Percentiles rank a stretch among this genome's conserved stretches.
These are phyloP conservation scores for Psammodynastes pulverulentus DNA, from an alignment of 2,113 vertebrate species.

Conservation along the genomic window DNA sequence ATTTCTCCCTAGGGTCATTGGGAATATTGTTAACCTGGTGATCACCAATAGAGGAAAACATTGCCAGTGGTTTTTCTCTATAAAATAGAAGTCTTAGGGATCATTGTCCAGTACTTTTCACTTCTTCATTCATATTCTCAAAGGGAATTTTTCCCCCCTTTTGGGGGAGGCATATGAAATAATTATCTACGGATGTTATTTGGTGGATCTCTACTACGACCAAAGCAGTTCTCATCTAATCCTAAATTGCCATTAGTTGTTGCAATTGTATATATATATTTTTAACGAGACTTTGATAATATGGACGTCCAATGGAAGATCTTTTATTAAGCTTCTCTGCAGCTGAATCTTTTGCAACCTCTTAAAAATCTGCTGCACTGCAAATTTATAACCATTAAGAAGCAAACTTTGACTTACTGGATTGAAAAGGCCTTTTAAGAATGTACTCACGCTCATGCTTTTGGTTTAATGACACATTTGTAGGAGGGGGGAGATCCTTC, in stretches of 20 bases:
- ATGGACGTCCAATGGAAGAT: slow-evolving; percentile 16
- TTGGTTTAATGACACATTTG: not conserved
- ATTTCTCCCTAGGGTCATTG: not conserved
- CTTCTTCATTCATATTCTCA: not conserved
- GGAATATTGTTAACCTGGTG: not conserved
- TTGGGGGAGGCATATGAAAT: not conserved
- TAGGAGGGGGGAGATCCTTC: slow-evolving; percentile 7
- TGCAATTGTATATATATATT: slow-evolving; percentile 48
- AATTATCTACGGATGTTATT: not conserved
- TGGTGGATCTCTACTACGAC: not conserved
- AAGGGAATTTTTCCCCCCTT: not conserved
- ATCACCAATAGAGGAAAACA: not conserved
- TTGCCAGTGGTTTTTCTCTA: not conserved
- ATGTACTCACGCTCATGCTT: not conserved
- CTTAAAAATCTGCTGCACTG: slow-evolving; percentile 28
- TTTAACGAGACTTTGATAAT: slow-evolving; percentile 31
- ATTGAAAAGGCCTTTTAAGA: slow-evolving; percentile 25
- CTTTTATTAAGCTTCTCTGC: not conserved
- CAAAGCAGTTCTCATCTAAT: not conserved
- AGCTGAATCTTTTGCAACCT: slow-evolving; percentile 10
- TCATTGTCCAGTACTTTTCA: not conserved
- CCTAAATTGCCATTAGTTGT: slow-evolving; percentile 18
- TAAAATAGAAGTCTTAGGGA: not conserved
- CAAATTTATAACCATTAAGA: slow-evolving; percentile 13
- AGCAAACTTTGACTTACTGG: slow-evolving; percentile 4